Conservation (phyloP, 2,888 invertebrate species). For the Drosophila longiperda region DNA sequence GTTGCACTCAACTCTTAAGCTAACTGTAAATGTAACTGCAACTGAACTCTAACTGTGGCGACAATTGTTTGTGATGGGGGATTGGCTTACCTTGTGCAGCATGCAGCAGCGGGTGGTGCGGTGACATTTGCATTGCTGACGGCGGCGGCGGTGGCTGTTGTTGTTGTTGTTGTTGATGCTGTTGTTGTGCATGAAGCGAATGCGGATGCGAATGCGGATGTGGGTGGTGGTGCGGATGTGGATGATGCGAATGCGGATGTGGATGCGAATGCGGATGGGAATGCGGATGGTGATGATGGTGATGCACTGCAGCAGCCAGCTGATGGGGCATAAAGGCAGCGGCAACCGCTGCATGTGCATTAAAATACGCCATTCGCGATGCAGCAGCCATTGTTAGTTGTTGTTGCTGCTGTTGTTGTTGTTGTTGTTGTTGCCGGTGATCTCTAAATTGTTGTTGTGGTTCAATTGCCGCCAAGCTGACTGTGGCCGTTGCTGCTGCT, state of each 20-base stretch:
- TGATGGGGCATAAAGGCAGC: conserved; percentile 93
- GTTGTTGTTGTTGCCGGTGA: conserved; percentile 64
- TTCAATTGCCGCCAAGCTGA: conserved; percentile 28
- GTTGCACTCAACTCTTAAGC: conserved; percentile 49
- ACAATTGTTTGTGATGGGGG: conserved; percentile 6
- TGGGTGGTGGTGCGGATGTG: conserved; percentile 58
- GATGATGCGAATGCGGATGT: conserved; percentile 32
- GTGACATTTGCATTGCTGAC: conserved; percentile 46
- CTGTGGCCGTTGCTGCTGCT: conserved; percentile 19
- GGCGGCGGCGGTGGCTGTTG: conserved; percentile 43
- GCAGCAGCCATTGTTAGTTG: conserved; percentile 86
- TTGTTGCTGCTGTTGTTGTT: conserved; percentile 72
- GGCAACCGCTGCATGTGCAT: conserved; percentile 96
- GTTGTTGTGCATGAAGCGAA: conserved; percentile 42
- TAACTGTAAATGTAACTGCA: conserved; percentile 37
- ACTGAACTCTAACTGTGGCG: conserved; percentile 25
- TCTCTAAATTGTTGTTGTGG: conserved; percentile 61
- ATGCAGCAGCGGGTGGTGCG: conserved; percentile 84
- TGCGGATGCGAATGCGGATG: conserved; percentile 52
- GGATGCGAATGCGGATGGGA: conserved; percentile 24
- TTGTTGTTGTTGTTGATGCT: conserved; percentile 36
- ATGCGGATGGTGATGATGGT: conserved; percentile 63
- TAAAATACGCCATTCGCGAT: conserved; percentile 94
- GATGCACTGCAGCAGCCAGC: conserved; percentile 85
- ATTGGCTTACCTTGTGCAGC: conserved; percentile 84